Base-by-base conservation (phyloP, 2,113 vertebrate genomes). In the Zosterops japonicus region DNA sequence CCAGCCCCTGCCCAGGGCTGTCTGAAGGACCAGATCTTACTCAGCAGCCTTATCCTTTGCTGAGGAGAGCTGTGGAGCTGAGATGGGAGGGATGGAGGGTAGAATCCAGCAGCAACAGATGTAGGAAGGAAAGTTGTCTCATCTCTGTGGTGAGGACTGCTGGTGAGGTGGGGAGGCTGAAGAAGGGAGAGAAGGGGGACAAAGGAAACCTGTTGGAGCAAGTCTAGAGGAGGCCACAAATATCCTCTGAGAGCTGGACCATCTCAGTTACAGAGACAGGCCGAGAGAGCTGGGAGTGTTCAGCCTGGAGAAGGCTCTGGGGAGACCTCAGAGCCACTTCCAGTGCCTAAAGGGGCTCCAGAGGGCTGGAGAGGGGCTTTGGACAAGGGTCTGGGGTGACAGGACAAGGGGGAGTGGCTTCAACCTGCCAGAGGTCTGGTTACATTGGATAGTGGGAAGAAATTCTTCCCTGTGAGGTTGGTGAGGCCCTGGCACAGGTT, bases 111-210 rank as follows among this genome's bases (percentile, higher is more conserved):
- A 50, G 44, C 41, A 61, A 5, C 5, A 44, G n/a, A 17, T 42
- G 68, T 1, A 31, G n/a, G 31, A 46, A 12, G 47, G 42, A 50
- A 63, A 75, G 28, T 2, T 57, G 11, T 25, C n/a, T 41, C 36
- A 25, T 17, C 22, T 69, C 35, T 0, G 0, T 24, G 31, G 24
- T 57, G 47, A 14, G 49, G 33, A 55, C 31, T 10, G 14, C 8
- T 77, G 33, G 36, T 44, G 64, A 69, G 18, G 15, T 50, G 50
- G 23, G 44, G 35, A 84, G 42, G 85, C 17, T 82, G 57, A 49
- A 49, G 17, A 42, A 68, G 5, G 14, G 55, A 25, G 33, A 49
- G 25, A 44, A 83, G 27, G 21, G 24, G 31, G 18, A 6, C 33
- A 49, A 44, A 22, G 5, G 25, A 17, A 36, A 56, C 11, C 41